phyloP scores from a whole-genome alignment of 2,888 invertebrate species.

The Trissolcus brochymenae region DNA sequence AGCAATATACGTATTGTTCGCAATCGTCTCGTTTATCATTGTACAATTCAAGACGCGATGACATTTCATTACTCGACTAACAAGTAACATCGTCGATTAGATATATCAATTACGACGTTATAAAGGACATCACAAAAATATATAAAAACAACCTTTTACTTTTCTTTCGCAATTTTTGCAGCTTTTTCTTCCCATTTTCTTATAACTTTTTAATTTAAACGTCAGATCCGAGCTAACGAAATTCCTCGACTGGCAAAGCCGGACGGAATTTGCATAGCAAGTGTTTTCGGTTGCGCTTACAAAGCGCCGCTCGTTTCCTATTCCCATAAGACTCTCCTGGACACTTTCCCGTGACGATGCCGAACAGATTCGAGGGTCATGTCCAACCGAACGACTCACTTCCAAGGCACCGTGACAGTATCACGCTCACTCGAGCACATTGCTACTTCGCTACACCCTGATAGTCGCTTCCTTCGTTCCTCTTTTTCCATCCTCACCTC shows the following conservation, averaged over 20 bases:
- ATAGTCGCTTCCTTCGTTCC: slow-evolving; percentile 34
- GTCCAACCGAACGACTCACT: slow-evolving; percentile 52
- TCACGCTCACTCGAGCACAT: slow-evolving; percentile 64
- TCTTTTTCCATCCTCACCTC: slow-evolving; percentile 10
- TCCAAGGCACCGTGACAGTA: slow-evolving; percentile 63
- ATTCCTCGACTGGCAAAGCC: not conserved
- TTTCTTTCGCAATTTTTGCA: no score
- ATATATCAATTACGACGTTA: not conserved
- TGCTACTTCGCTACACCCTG: slow-evolving; percentile 54
- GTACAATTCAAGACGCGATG: slow-evolving; percentile 49
- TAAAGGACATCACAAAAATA: no score
- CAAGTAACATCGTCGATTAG: slow-evolving; percentile 15
- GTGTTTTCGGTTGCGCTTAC: slow-evolving; percentile 19
- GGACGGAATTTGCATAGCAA: slow-evolving; percentile 24
- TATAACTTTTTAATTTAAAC: no score
- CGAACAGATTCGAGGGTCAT: slow-evolving; percentile 49
- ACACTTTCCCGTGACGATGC: slow-evolving; percentile 57
- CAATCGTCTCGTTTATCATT: slow-evolving; percentile 56
- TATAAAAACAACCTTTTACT: no score
- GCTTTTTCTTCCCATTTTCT: no score
- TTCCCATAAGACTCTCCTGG: slow-evolving; percentile 50
- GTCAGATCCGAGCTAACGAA: no score
- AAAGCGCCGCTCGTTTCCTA: slow-evolving; percentile 34
- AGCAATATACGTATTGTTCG: slow-evolving; percentile 59
- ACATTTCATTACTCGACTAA: slow-evolving; percentile 47